Conservation (phyloP, 2,797 vertebrate species). For the Mallotus villosus region DNA sequence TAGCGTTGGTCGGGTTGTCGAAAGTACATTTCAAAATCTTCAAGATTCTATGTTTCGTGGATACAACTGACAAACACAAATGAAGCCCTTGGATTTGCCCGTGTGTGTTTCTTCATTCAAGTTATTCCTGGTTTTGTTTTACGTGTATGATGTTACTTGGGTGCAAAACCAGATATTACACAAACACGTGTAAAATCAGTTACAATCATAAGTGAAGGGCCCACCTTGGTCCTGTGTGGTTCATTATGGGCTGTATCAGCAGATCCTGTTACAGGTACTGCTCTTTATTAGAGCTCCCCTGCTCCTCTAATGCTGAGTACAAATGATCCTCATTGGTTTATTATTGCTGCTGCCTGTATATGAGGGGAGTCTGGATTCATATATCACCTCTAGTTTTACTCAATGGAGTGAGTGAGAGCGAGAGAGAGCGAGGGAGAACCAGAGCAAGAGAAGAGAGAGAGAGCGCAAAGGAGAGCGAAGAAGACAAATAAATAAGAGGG, state of each 20-base stretch:
- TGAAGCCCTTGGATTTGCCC: no score
- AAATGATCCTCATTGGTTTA: background rate
- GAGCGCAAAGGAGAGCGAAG: constrained; percentile 17
- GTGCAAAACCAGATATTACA: background rate
- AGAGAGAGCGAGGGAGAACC: constrained; percentile 25
- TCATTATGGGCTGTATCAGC: background rate
- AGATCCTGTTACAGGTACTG: background rate
- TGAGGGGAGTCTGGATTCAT: background rate
- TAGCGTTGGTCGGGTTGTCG: no score
- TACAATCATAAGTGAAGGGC: background rate
- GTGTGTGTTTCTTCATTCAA: no score
- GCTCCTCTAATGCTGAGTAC: background rate
- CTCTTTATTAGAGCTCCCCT: background rate
- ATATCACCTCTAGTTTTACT: background rate
- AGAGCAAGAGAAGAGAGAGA: background rate
- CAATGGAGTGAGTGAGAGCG: constrained; percentile 26
- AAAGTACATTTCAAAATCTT: no score
- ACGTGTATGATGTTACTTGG: no score
- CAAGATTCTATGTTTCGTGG: no score
- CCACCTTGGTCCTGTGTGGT: no score
- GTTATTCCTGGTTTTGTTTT: no score
- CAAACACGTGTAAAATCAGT: background rate
- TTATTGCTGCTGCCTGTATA: background rate
- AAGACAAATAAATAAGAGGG: constrained; percentile 66
- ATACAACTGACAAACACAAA: no score